These are phyloP conservation scores for Lochmaea capreae DNA, from an alignment of 2,888 invertebrate species.

Conservation along the genomic window DNA sequence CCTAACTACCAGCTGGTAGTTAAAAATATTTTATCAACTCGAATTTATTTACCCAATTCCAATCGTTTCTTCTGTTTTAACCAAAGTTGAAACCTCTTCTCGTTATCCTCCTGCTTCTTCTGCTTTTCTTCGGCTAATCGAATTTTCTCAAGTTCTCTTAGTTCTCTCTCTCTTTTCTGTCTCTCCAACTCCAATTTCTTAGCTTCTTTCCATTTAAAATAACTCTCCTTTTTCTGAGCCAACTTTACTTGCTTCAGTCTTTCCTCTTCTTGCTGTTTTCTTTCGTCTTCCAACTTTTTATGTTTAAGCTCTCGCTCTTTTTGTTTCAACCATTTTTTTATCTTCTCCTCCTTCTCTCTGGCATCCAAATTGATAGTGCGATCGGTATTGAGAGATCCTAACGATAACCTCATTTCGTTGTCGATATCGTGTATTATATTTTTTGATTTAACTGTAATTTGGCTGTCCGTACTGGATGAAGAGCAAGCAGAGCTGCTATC, in stretches of 20 bases:
- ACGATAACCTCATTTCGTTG: constrained; percentile 46
- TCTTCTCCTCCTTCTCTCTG: constrained; percentile 48
- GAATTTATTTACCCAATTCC: constrained; percentile 67
- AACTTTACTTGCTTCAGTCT: constrained; percentile 60
- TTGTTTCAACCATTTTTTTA: constrained; percentile 65
- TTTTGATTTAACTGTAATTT: constrained; percentile 45
- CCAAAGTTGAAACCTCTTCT: constrained; percentile 66
- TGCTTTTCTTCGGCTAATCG: constrained; percentile 19
- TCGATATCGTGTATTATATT: constrained; percentile 12
- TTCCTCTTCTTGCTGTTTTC: constrained; percentile 57
- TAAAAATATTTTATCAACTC: too few relatives aligned
- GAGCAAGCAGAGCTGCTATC: constrained; percentile 22
- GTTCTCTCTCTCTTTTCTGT: constrained; percentile 56
- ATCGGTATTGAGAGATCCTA: constrained; percentile 43
- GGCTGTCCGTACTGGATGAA: constrained; percentile 45
- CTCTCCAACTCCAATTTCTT: constrained; percentile 59
- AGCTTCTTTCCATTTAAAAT: constrained; percentile 67
- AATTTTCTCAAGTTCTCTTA: constrained; percentile 51
- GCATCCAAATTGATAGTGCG: constrained; percentile 39
- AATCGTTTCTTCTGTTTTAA: constrained; percentile 66
- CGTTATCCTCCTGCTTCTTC: constrained; percentile 53
- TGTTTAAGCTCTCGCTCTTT: constrained; percentile 59
- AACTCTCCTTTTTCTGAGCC: constrained; percentile 64
- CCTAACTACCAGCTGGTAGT: not conserved
- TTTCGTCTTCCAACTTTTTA: constrained; percentile 54